Conservation (phyloP, 2,888 invertebrate genomes). For the Tribolium freemani region DNA sequence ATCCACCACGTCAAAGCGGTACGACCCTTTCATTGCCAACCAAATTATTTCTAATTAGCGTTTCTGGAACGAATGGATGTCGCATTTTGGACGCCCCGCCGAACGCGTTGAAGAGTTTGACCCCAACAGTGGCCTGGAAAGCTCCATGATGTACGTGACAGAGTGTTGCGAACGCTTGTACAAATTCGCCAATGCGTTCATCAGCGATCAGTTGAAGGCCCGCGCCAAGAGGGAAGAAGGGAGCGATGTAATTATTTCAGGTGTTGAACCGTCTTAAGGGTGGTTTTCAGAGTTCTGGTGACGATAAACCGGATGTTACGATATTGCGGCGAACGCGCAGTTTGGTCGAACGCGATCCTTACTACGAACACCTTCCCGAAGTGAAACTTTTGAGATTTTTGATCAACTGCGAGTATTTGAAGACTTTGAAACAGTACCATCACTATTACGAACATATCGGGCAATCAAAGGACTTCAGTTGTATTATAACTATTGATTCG, state of each 20-base stretch:
- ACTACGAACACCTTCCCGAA: slow-evolving; percentile 18
- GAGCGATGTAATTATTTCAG: background rate
- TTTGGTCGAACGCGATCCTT: slow-evolving; percentile 11
- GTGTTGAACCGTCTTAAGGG: no score
- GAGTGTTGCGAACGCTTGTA: slow-evolving; percentile 32
- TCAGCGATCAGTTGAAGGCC: slow-evolving; percentile 6
- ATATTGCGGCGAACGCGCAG: background rate
- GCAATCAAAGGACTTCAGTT: background rate
- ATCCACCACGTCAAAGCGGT: slow-evolving; percentile 34
- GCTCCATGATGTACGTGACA: slow-evolving; percentile 47
- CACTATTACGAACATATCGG: slow-evolving; percentile 17
- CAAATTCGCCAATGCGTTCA: slow-evolving; percentile 21
- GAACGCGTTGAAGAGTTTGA: slow-evolving; percentile 51
- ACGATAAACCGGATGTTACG: background rate
- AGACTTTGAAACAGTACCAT: background rate
- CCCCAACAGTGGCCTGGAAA: slow-evolving; percentile 42
- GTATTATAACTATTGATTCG: background rate
- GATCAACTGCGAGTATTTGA: slow-evolving; percentile 6
- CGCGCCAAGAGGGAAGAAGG: background rate
- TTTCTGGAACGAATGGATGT: slow-evolving; percentile 51
- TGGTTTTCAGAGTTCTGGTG: background rate
- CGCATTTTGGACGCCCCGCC: slow-evolving; percentile 48
- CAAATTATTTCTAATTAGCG: slow-evolving; percentile 42
- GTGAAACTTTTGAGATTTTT: slow-evolving; percentile 22
- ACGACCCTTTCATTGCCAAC: background rate